phyloP scores from a whole-genome alignment of 2,797 vertebrate species.

The Channa striata region DNA sequence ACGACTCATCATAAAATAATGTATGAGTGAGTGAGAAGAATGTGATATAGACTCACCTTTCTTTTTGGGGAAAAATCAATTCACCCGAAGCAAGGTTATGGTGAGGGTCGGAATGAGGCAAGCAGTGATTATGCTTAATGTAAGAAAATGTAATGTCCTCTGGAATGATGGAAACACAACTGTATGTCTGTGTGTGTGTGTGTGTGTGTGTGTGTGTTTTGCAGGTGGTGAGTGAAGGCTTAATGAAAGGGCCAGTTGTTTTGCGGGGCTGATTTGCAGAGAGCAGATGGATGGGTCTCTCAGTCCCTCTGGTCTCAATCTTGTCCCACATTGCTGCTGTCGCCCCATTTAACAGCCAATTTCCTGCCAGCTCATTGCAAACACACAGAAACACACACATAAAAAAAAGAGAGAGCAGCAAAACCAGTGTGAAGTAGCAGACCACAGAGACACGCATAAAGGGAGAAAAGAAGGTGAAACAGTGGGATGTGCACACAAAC shows the following conservation, averaged over 20 bases:
- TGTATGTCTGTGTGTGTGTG: conserved; percentile 6
- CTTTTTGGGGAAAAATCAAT: no score
- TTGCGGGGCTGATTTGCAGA: conserved; percentile 64
- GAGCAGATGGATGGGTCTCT: conserved; percentile 78
- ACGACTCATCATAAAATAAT: background rate
- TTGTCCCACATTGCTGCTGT: conserved; percentile 77
- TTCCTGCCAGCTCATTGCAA: conserved; percentile 77
- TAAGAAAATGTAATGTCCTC: background rate
- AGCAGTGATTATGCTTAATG: no score
- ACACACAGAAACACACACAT: conserved; percentile 42
- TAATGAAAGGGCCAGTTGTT: conserved; percentile 80
- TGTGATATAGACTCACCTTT: no score
- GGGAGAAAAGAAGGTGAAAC: conserved; percentile 26
- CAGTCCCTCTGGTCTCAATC: conserved; percentile 74
- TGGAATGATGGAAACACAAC: background rate
- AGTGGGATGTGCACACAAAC: conserved; percentile 32
- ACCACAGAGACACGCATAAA: conserved; percentile 45
- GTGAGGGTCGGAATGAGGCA: no score
- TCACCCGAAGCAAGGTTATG: no score
- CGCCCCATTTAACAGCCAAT: conserved; percentile 79
- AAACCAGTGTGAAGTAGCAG: conserved; percentile 41
- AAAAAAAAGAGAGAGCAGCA: conserved; percentile 31
- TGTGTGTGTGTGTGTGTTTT: conserved; percentile 23
- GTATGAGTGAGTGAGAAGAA: no score
- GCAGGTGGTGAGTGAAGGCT: conserved; percentile 62